Evolutionary conservation across 2,888 invertebrate genomes (phyloP), one percentile per base, ranked within the genome.

Genomic region (Digitonthophagus gazella): DNA sequence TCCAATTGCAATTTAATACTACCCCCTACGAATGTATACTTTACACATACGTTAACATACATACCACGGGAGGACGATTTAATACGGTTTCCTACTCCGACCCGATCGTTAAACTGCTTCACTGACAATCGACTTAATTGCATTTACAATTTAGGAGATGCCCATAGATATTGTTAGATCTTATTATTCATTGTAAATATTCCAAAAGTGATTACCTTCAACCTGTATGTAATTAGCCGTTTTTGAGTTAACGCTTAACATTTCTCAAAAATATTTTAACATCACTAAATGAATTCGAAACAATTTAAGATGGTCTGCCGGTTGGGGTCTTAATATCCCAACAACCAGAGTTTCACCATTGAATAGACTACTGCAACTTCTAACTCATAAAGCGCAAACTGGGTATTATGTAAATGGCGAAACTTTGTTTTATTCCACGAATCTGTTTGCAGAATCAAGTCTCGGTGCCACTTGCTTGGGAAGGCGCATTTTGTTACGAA

Each of bases 1-100:
- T 61, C 61, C 61, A 61, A 61, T 61, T 61, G 61, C 61, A 61
- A 61, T 61, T 61, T 61, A 18, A 61, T 61, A 19, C 61, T 14
- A 1, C 61, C 61, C 18, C 18, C 61, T 15, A 57, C 61, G 18
- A 61, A 61, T 61, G 61, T 61, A 61, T 61, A 61, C 61, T 61
- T 61, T 61, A 61, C 20, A 18, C 61, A 61, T 20, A 61, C 61
- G 20, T 61, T 18, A 19, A 20, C 61, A 61, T 3, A 1, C 19
- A 61, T 18, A 20, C 20, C 61, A 61, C 18, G 61, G 20, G 15
- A 18, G 20, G n/a, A 20, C 61, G 20, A 61, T 61, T 61, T 61
- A 61, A 19, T 61, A 61, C 61, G n/a, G n/a, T n/a, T 61, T 11
- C 61, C 20, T 19, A n/a, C n/a, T 18, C 61, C 18, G 8, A 61